Evolutionary conservation across 2,113 vertebrate genomes (phyloP).

Genomic region (Antennarius striatus): DNA sequence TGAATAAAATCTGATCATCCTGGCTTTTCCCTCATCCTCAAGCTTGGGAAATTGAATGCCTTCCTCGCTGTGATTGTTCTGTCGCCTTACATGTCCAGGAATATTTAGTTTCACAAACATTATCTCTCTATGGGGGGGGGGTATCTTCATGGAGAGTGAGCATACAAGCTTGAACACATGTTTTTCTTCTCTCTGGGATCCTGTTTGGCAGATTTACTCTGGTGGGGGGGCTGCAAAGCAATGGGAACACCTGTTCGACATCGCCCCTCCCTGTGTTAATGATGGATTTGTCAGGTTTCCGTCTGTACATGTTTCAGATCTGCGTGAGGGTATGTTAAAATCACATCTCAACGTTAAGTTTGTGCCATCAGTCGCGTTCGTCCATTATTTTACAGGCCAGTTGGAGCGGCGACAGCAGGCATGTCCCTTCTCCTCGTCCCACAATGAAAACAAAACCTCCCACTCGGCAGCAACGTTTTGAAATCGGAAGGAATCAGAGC

Average conservation of each 20-base stretch:
- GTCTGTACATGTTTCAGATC: neutral
- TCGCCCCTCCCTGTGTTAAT: neutral
- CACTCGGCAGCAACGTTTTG: constrained; percentile 12
- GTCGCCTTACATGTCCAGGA: constrained; percentile 3
- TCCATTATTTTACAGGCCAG: no score
- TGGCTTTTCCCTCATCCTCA: constrained; percentile 4
- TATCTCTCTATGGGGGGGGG: neutral
- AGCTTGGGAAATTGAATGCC: constrained; percentile 22
- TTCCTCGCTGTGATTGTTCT: neutral
- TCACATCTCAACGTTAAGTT: no score
- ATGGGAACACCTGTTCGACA: constrained; percentile 58
- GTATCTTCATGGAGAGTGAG: constrained; percentile 24
- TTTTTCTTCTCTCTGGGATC: constrained; percentile 26
- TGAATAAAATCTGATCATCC: constrained; percentile 12
- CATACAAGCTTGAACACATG: constrained; percentile 13
- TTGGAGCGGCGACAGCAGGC: no score
- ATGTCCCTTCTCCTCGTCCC: constrained; percentile 28
- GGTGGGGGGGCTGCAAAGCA: constrained; percentile 48
- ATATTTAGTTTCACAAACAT: constrained; percentile 27
- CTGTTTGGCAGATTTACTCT: constrained; percentile 30
- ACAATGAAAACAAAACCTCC: constrained; percentile 21
- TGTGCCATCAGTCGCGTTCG: no score
- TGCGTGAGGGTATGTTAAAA: neutral
- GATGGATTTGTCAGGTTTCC: constrained; percentile 1
- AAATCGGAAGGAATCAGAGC: constrained; percentile 19